These are phyloP conservation scores for Folsomia manolachei DNA, from an alignment of 2,888 invertebrate genomes.

Conservation along the genomic window DNA sequence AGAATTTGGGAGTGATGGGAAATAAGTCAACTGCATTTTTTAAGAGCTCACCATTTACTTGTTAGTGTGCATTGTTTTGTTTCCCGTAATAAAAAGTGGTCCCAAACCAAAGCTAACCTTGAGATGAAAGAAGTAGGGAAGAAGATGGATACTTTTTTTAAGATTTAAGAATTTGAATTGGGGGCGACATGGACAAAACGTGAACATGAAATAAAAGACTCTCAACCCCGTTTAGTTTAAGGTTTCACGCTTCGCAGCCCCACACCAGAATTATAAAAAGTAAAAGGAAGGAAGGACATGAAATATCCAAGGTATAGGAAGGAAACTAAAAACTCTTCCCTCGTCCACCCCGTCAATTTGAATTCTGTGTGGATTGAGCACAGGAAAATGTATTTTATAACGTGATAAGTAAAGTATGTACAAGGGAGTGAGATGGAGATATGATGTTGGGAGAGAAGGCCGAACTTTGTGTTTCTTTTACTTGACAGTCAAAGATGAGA, in stretches of 20 bases:
- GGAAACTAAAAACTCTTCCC: neutral
- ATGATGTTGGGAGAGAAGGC: slow-evolving; percentile 11
- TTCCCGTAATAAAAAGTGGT: no score
- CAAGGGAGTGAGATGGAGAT: neutral
- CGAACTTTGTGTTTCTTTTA: slow-evolving; percentile 18
- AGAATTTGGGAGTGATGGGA: no score
- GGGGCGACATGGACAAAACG: neutral
- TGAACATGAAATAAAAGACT: neutral
- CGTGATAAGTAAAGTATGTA: neutral
- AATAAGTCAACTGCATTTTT: no score
- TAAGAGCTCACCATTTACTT: no score
- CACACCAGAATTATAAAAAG: neutral
- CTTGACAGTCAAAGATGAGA: slow-evolving; percentile 23
- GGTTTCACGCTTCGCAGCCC: neutral
- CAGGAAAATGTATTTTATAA: no score
- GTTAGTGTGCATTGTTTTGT: no score
- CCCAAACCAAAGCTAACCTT: no score
- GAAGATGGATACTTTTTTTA: neutral
- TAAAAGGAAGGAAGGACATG: no score
- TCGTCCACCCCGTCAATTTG: neutral
- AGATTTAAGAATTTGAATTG: neutral
- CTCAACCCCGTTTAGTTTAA: neutral
- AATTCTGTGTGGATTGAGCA: no score
- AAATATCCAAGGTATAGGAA: no score
- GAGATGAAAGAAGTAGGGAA: neutral